phyloP scores from a whole-genome alignment of 2,797 vertebrate species.

The Glossophaga mutica region DNA sequence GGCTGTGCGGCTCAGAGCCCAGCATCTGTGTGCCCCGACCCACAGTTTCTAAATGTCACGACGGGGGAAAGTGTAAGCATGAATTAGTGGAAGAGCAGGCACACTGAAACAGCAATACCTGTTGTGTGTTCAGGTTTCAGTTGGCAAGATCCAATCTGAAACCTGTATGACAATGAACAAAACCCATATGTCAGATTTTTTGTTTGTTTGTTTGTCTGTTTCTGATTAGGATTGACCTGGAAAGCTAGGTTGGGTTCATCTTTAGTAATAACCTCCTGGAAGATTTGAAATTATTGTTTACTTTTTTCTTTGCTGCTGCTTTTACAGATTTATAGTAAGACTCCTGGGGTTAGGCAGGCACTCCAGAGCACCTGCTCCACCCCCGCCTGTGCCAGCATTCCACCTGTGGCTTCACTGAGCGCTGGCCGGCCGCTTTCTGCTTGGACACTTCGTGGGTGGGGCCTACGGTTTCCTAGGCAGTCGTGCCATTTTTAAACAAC shows the following conservation, averaged over 20 bases:
- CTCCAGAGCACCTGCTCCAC: background rate
- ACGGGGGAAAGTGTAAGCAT: background rate
- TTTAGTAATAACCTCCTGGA: background rate
- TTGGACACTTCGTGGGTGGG: background rate
- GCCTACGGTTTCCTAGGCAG: background rate
- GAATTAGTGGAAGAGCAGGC: background rate
- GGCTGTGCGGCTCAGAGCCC: background rate
- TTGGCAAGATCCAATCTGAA: background rate
- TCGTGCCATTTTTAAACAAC: background rate
- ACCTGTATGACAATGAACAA: background rate
- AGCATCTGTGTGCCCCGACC: background rate
- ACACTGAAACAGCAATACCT: background rate
- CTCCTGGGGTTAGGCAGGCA: background rate
- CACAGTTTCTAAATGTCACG: background rate
- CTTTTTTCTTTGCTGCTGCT: background rate
- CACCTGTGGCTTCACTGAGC: background rate
- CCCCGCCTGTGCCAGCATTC: rapidly evolving
- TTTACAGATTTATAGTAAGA: background rate
- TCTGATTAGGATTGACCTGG: background rate
- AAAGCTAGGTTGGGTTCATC: background rate
- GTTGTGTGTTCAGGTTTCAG: background rate
- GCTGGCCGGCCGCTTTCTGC: background rate
- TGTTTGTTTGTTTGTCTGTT: background rate
- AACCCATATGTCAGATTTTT: background rate
- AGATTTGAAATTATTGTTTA: background rate